These are phyloP conservation scores for Lophotriccus pileatus DNA, from an alignment of 2,797 vertebrate genomes.

Conservation along the genomic window DNA sequence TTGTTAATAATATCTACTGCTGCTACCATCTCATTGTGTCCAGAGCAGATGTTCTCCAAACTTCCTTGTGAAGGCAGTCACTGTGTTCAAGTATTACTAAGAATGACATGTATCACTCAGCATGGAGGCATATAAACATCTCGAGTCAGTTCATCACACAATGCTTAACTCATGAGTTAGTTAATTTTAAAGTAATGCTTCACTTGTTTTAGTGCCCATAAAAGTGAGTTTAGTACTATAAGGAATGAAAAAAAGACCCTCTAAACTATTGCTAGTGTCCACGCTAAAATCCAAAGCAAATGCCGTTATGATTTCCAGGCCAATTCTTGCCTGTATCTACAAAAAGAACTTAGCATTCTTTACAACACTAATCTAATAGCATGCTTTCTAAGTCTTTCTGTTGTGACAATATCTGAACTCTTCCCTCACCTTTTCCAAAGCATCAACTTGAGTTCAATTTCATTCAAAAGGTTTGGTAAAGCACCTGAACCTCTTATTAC, in stretches of 20 bases:
- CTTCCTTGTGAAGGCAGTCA: neutral
- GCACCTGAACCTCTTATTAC: neutral
- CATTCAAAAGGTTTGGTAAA: neutral
- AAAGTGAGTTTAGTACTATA: neutral
- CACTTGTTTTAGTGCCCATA: slow-evolving; percentile 8
- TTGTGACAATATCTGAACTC: neutral
- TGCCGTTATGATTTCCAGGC: neutral
- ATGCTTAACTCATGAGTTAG: neutral
- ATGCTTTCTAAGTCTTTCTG: neutral
- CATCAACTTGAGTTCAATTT: neutral
- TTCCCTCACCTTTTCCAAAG: neutral
- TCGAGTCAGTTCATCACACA: neutral
- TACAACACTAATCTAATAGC: neutral
- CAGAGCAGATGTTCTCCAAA: neutral
- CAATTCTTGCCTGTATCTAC: neutral
- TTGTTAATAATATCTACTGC: slow-evolving; percentile 29
- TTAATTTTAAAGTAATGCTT: slow-evolving; percentile 31
- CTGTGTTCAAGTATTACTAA: neutral
- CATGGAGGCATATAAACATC: neutral
- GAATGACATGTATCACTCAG: neutral
- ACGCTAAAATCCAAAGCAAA: neutral
- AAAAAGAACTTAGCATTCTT: neutral
- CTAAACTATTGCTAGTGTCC: neutral
- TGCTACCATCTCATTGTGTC: neutral
- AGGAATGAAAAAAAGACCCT: neutral